phyloP scores from a whole-genome alignment of 2,888 invertebrate species.

The Pseudanteris insignis region DNA sequence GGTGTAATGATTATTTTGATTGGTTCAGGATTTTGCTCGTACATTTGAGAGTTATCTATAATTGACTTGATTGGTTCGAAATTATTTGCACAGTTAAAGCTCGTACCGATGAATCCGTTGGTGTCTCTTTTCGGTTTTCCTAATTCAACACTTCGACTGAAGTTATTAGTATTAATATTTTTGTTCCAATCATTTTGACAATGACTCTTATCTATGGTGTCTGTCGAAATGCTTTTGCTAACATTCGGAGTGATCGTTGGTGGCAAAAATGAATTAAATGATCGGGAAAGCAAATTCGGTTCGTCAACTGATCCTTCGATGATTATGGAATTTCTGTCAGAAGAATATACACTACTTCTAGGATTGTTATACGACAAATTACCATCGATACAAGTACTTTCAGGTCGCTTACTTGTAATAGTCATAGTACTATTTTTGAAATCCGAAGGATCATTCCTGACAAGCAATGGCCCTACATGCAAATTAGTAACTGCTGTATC shows the following conservation, averaged over 20 bases:
- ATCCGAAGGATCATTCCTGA: conserved; percentile 51
- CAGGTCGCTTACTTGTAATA: conserved; percentile 36
- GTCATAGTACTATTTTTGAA: conserved; percentile 48
- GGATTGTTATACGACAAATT: background rate
- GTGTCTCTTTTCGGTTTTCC: background rate
- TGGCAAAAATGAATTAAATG: conserved; percentile 23
- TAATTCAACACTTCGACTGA: conserved; percentile 19
- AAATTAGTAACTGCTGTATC: conserved; percentile 58
- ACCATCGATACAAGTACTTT: background rate
- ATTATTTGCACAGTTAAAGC: no score
- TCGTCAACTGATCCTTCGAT: background rate
- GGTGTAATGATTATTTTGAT: conserved; percentile 40
- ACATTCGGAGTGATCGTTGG: background rate
- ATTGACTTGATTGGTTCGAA: no score
- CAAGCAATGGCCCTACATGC: conserved; percentile 60
- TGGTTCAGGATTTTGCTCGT: conserved; percentile 9
- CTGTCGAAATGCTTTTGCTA: conserved; percentile 24
- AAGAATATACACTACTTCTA: background rate
- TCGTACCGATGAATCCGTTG: background rate
- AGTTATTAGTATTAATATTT: conserved; percentile 1
- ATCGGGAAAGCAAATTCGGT: conserved; percentile 2
- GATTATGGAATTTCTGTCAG: background rate
- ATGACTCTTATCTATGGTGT: conserved; percentile 16
- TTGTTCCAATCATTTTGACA: conserved; percentile 1
- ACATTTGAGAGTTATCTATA: no score